Evolutionary conservation across 64 coral and sea anemone species (phyloP), one percentile per base, ranked within the genome.

Genomic region (Acropora tenuis): DNA sequence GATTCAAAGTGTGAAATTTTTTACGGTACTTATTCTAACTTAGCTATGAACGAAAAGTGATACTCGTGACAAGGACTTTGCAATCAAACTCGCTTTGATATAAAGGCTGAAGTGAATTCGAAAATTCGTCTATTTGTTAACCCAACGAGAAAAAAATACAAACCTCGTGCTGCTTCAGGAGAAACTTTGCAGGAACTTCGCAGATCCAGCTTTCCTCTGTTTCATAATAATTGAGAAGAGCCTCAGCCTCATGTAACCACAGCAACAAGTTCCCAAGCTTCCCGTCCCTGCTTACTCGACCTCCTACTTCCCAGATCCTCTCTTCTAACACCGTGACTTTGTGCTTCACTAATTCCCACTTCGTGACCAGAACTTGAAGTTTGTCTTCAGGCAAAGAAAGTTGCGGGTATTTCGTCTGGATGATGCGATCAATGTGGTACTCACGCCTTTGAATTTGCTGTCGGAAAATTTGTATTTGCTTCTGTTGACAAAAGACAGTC

Each of bases 201-300:
- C 76, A 45, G 1, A 86, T 88, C 43, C 82, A 79, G 42, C 79
- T 90, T 42, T 97, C 95, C 9, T 77, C 72, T n/a, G 88, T 91
- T 1, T 86, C 92, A 77, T 90, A 73, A 43, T 69, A 86, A 67
- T 91, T 85, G 68, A 97, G 81, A 49, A 97, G 82, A 43, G 95
- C 75, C 74, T 97, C 95, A 16, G 95, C 92, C 57, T 97, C 92
- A 11, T 94, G 95, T 88, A 97, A 91, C 92, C 95, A 96, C 55
- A 96, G 83, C 92, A 96, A 90, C 83, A 96, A 40, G 47, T 90
- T 87, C 30, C 76, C 83, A 73, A 96, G 91, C 57, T 80, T 93
- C 55, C 91, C 92, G 45, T 90, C 91, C 40, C 69, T 67, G n/a
- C 74, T 90, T 41, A 83, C 77, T 41, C 67, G 48, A 42, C 61